Conservation (phyloP, 1,140 invertebrate species). For the Sitophilus oryzae region DNA sequence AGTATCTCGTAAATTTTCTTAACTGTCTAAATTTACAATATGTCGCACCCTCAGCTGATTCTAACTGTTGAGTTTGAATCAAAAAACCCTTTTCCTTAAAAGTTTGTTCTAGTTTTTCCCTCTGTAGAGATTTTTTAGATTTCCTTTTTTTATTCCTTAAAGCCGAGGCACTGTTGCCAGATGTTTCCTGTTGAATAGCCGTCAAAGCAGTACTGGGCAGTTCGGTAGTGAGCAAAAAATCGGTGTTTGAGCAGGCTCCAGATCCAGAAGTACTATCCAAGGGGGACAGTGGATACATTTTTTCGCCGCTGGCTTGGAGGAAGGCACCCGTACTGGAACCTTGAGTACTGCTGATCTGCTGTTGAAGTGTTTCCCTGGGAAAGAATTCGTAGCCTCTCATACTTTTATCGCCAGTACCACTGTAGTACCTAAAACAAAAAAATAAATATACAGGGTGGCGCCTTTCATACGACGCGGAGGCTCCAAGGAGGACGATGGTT, state of each 20-base stretch:
- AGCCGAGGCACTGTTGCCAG: constrained; percentile 41
- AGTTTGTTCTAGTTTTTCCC: constrained; percentile 84
- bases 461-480: too few relatives aligned
- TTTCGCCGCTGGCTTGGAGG: constrained; percentile 50
- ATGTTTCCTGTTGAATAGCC: constrained; percentile 13
- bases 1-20: constrained; percentile 84
- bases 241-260: constrained; percentile 31
- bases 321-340: constrained; percentile 49
- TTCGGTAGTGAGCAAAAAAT: constrained; percentile 46
- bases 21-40: constrained; percentile 91
- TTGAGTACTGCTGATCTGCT: constrained; percentile 45
- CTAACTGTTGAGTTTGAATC: constrained; percentile 86
- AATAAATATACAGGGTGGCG: too few relatives aligned
- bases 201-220: constrained; percentile 39
- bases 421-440: constrained; percentile 60
- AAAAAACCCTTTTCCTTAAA: constrained; percentile 89
- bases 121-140: constrained; percentile 72
- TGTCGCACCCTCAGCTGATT: constrained; percentile 85
- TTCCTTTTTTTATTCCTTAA: constrained; percentile 56
- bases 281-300: constrained; percentile 44
- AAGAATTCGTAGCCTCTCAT: constrained; percentile 73
- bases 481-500: too few relatives aligned
- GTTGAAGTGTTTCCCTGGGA: constrained; percentile 61
- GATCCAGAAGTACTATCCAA: constrained; percentile 34
- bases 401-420: constrained; percentile 66